Percentiles rank a stretch among this genome's conserved stretches.
These are phyloP conservation scores for Coleophora flavipennella DNA, from an alignment of 2,888 invertebrate species.

Conservation along the genomic window DNA sequence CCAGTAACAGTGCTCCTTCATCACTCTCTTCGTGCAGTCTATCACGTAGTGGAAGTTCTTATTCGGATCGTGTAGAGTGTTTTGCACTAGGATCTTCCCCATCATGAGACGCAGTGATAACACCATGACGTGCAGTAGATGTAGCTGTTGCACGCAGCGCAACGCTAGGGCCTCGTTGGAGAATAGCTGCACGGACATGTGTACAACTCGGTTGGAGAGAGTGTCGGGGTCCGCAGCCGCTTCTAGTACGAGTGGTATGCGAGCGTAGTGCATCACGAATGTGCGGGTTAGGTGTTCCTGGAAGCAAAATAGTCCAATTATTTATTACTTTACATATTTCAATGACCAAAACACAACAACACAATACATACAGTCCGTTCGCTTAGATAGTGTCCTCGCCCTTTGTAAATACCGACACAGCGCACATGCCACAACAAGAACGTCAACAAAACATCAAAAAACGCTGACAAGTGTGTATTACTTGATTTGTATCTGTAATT, in stretches of 20 bases:
- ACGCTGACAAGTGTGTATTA: no score
- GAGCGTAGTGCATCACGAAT: conserved; percentile 96
- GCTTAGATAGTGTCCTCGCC: no score
- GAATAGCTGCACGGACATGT: conserved; percentile 97
- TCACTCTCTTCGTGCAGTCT: conserved; percentile 90
- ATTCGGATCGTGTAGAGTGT: conserved; percentile 84
- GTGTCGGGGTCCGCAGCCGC: conserved; percentile 90
- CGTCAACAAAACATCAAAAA: no score
- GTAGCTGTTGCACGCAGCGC: conserved; percentile 91
- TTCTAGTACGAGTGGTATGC: conserved; percentile 93
- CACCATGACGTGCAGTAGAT: conserved; percentile 94
- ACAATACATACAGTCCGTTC: no score
- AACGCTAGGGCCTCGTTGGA: conserved; percentile 93
- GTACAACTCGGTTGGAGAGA: conserved; percentile 95
- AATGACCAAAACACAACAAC: no score
- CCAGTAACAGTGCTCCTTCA: conserved; percentile 99
- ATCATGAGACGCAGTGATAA: conserved; percentile 91
- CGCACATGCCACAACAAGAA: no score
- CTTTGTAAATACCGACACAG: no score
- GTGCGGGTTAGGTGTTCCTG: conserved; percentile 93
- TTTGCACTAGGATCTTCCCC: conserved; percentile 90
- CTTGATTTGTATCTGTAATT: no score
- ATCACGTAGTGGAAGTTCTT: conserved; percentile 92
- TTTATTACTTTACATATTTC: no score
- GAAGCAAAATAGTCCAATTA: conserved; percentile 1